phyloP scores from a whole-genome alignment of 2,797 vertebrate species.

The Lycodopsis pacificus region DNA sequence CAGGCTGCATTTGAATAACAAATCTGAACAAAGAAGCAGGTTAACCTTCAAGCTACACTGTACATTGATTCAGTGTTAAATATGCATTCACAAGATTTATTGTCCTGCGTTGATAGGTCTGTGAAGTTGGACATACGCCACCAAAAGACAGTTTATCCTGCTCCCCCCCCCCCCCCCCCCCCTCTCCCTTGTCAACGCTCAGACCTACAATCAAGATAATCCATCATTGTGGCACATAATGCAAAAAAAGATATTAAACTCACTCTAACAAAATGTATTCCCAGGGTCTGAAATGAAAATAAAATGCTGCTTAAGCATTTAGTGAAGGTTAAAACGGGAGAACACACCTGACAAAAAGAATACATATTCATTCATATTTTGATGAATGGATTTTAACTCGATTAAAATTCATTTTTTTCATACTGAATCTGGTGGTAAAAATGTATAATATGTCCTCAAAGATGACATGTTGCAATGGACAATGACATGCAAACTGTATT shows the following conservation, averaged over 20 bases:
- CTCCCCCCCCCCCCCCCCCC: conserved; percentile 27
- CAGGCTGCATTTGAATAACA: conserved; percentile 74
- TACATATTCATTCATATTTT: conserved; percentile 38
- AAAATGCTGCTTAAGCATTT: conserved; percentile 81
- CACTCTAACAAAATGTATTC: conserved; percentile 78
- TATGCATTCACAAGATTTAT: conserved; percentile 82
- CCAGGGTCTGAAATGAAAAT: conserved; percentile 66
- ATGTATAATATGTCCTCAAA: conserved; percentile 11
- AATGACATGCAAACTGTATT: conserved; percentile 2
- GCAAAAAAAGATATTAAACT: conserved; percentile 82
- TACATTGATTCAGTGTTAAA: conserved; percentile 80
- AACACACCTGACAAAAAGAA: conserved; percentile 48
- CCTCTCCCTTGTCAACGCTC: conserved; percentile 72
- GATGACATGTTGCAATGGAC: not conserved
- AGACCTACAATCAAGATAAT: conserved; percentile 82
- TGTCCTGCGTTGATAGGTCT: conserved; percentile 64
- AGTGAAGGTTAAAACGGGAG: conserved; percentile 76
- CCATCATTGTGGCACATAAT: conserved; percentile 83
- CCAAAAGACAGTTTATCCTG: conserved; percentile 55
- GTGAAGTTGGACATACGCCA: conserved; percentile 71
- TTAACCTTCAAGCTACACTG: conserved; percentile 81
- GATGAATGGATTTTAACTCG: conserved; percentile 26
- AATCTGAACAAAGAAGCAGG: conserved; percentile 70
- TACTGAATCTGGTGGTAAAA: conserved; percentile 7
- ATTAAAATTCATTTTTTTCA: conserved; percentile 25